These are phyloP conservation scores for Phataginus tetradactyla DNA, from an alignment of 2,797 vertebrate genomes.

Conservation along the genomic window DNA sequence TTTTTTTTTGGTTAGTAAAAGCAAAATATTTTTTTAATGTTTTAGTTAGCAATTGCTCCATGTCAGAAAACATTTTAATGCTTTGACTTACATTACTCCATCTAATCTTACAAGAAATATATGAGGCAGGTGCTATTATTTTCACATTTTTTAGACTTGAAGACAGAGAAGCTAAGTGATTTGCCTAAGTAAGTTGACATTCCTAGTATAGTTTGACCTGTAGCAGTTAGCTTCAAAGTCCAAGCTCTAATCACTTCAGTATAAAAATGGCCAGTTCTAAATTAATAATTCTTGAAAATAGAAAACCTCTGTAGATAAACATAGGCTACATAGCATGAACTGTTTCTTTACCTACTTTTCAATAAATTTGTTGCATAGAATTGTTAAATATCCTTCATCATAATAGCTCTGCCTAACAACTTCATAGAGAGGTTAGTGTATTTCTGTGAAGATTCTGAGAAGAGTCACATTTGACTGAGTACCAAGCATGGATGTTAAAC, in stretches of 20 bases:
- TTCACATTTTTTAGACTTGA: background rate
- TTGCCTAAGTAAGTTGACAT: background rate
- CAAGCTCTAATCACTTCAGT: background rate
- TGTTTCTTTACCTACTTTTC: background rate
- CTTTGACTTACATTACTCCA: background rate
- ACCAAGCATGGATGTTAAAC: background rate
- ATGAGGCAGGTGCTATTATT: background rate
- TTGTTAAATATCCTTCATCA: slow-evolving; percentile 40
- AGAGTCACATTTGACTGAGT: slow-evolving; percentile 22
- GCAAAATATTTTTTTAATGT: background rate
- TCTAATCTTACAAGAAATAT: background rate
- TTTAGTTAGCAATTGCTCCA: background rate
- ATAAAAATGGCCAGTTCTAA: background rate
- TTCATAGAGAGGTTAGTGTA: slow-evolving; percentile 4
- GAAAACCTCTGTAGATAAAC: background rate
- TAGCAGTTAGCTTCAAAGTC: background rate
- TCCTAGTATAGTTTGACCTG: background rate
- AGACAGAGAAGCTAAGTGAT: background rate
- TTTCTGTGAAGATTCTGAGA: slow-evolving; percentile 54
- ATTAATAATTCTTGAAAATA: slow-evolving; percentile 47
- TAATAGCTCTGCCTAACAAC: background rate
- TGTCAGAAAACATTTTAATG: background rate
- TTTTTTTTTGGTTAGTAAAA: background rate
- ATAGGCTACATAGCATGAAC: background rate
- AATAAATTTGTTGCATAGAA: background rate